Percentiles rank a stretch among this genome's conserved stretches.
Evolutionary conservation across 2,113 vertebrate genomes (phyloP).

Genomic region (Aix galericulata): DNA sequence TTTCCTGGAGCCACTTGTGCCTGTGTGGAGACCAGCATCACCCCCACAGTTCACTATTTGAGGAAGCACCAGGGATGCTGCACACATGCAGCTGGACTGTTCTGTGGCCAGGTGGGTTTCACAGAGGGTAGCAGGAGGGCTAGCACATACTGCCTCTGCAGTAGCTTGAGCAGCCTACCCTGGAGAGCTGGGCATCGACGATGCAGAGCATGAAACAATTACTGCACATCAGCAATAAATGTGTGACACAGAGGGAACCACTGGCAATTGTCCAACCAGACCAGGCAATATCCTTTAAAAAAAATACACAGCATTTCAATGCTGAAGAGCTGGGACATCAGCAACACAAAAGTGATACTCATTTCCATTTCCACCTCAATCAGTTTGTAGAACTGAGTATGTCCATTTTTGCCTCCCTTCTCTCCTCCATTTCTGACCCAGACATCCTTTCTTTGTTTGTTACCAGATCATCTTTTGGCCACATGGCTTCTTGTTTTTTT

Average conservation of each 20-base stretch:
- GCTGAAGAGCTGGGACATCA: neutral
- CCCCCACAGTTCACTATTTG: neutral
- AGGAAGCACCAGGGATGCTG: neutral
- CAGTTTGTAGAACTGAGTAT: neutral
- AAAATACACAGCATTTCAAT: neutral
- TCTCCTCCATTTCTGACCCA: neutral
- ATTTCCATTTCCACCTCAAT: neutral
- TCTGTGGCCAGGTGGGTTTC: neutral
- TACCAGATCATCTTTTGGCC: constrained; percentile 22
- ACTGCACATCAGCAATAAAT: neutral
- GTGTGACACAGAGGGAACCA: neutral
- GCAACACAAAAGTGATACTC: neutral
- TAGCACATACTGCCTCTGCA: neutral
- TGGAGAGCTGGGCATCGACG: neutral
- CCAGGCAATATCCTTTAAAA: neutral
- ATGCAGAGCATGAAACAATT: neutral
- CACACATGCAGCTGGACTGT: neutral
- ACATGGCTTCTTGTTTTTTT: constrained; percentile 33
- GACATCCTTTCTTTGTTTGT: neutral
- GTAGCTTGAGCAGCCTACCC: neutral
- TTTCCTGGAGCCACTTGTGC: neutral
- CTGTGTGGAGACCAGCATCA: accelerated
- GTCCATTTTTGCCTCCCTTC: neutral
- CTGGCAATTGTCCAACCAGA: neutral
- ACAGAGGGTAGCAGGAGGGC: neutral